Evolutionary conservation across 2,888 invertebrate species (phyloP), one percentile per base, ranked within the genome.

Genomic region (Sphaeridia pumilis): DNA sequence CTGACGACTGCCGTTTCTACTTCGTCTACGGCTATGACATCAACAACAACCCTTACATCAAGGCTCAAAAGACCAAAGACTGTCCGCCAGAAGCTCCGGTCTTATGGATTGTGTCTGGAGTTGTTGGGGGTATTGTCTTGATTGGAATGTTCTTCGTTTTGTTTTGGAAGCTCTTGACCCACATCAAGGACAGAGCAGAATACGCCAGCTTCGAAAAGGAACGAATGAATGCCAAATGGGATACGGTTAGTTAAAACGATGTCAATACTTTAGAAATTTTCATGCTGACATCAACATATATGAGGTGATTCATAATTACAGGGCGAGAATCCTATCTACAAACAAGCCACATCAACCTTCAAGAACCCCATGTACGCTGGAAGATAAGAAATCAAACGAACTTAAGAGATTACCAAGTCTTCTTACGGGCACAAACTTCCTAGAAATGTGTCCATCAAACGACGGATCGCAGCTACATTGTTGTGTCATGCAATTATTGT

Each of bases 331-430:
- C 31, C 31, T 7, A 7, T 31, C 14, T 31, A 31, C 14, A 31
- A 31, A 14, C 31, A 7, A 14, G 31, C 31, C 7, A 31, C 31
- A 31, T 10, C 31, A 31, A 31, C 31, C 14, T 7, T 31, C 7
- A 31, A 7, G 10, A 31, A 31, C 14, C 31, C 31, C 31, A 10
- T 31, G 31, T 31, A 31, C 31, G 31, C 49, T 17, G 52, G 52
- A 4, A 52, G 44, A 26, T 52, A 47, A 46, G 17, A n/a, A n/a
- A n/a, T n/a, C n/a, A n/a, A n/a, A n/a, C n/a, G n/a, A n/a, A n/a
- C n/a, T n/a, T n/a, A n/a, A n/a, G n/a, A n/a, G n/a, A n/a, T n/a
- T n/a, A n/a, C n/a, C n/a, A n/a, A n/a, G n/a, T n/a, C n/a, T n/a
- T n/a, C n/a, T n/a, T n/a, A n/a, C n/a, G n/a, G n/a, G n/a, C n/a